Percentiles rank a stretch among this genome's conserved stretches.
Conservation (phyloP, 2,797 vertebrate species). For the Steatocranus sp. region DNA sequence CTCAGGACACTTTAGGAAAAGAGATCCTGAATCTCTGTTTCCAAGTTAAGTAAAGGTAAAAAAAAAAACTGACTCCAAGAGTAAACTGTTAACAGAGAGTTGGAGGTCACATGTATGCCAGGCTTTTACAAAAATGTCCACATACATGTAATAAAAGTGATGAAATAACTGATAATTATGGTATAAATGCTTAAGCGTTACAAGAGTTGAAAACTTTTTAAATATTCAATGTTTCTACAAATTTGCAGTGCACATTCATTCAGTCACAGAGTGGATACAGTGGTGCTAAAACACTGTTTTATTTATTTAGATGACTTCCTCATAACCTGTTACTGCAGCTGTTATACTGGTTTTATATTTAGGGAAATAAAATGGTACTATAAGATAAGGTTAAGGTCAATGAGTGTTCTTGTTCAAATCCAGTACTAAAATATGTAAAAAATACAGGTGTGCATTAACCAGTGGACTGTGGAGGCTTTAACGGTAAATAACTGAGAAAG, state of each 20-base stretch:
- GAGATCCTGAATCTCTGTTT: background rate
- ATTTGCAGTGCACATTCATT: background rate
- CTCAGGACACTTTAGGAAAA: background rate
- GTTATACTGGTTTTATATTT: background rate
- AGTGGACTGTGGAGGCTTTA: background rate
- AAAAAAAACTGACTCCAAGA: background rate
- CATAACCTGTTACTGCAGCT: background rate
- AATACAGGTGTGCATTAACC: background rate
- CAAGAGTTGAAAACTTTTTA: background rate
- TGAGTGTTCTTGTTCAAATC: background rate
- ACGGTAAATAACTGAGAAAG: background rate
- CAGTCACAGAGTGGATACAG: background rate
- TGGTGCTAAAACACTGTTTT: background rate
- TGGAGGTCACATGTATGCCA: background rate
- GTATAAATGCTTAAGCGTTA: fast-evolving
- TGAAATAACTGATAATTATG: background rate
- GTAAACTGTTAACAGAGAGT: background rate
- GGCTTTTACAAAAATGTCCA: background rate
- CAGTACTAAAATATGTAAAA: background rate
- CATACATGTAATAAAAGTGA: background rate
- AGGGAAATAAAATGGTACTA: background rate
- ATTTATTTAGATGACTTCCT: background rate
- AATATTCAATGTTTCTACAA: background rate
- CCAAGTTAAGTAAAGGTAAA: background rate
- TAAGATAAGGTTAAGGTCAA: background rate